These are phyloP conservation scores for Poecilia gillii DNA, from an alignment of 2,797 vertebrate species.

Conservation along the genomic window DNA sequence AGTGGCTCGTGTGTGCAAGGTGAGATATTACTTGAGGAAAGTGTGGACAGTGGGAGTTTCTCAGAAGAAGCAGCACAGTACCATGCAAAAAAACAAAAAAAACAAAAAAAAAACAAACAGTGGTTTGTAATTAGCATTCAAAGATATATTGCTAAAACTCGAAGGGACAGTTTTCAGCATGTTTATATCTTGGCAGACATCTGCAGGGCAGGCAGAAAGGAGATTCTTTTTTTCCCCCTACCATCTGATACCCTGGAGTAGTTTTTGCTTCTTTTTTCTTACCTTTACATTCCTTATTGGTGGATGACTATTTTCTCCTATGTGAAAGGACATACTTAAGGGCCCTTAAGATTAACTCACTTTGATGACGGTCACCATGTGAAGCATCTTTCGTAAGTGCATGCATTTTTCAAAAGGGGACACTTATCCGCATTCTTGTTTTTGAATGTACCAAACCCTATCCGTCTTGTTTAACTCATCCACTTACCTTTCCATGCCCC, in stretches of 20 bases:
- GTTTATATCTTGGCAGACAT: slow-evolving; percentile 76
- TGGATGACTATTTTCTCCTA: slow-evolving; percentile 20
- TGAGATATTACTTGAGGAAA: slow-evolving; percentile 66
- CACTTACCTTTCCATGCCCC: slow-evolving; percentile 19
- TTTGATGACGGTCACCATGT: slow-evolving; percentile 73
- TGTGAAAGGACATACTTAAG: slow-evolving; percentile 28
- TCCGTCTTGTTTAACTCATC: not conserved
- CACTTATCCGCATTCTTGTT: slow-evolving; percentile 49
- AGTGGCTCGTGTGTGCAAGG: slow-evolving; percentile 98
- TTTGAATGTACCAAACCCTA: slow-evolving; percentile 46
- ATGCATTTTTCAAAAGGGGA: slow-evolving; percentile 40
- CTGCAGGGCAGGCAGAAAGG: slow-evolving; percentile 64
- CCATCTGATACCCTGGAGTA: slow-evolving; percentile 12
- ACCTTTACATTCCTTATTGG: slow-evolving; percentile 31
- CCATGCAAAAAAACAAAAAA: too few relatives aligned
- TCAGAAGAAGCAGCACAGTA: not conserved
- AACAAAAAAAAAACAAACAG: too few relatives aligned
- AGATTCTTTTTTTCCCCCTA: slow-evolving; percentile 35
- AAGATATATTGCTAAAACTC: slow-evolving; percentile 71
- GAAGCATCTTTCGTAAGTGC: slow-evolving; percentile 65
- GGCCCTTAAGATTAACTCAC: slow-evolving; percentile 55
- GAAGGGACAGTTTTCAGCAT: slow-evolving; percentile 50
- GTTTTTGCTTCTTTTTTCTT: slow-evolving; percentile 30
- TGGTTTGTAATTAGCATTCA: slow-evolving; percentile 60
- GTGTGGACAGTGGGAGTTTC: slow-evolving; percentile 36